Base-by-base conservation (phyloP, 1,140 invertebrate species). In the Melitaea cinxia region DNA sequence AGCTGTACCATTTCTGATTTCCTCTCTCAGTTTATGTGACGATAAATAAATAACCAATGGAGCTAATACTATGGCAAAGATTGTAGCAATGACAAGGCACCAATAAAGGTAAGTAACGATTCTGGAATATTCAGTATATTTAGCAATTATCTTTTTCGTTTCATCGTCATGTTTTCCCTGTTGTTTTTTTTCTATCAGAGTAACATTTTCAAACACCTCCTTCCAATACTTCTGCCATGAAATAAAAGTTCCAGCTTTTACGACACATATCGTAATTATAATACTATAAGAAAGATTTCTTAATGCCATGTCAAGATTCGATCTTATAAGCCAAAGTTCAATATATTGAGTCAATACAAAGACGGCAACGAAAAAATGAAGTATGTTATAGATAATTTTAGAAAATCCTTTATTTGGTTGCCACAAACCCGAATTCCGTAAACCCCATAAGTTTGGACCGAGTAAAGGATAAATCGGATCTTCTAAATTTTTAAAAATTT, bases 311-410 rank as follows among this genome's bases (percentile, higher is more conserved):
- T 83, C 79, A 5, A 83, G 52, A 23, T 85, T 66, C 0, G 68
- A 68, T 56, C 78, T 74, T 5, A 87, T 82, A 0, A 75, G 50
- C 82, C 81, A 88, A 0, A 89, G 72, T 37, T 89, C 87, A 10
- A 85, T 21, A 26, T 83, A 89, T 58, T 88, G 83, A 19, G 70
- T 78, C 3, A 87, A 4, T 21, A 89, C 83, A 58, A 89, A 83
- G 0, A 85, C 15, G n/a, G 76, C 68, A 7, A 77, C 80, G 0
- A 68, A 35, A 15, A 83, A 23, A 63, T 88, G 85, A 5, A 88
- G 47, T 1, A 70, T 19, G 50, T 83, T 80, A 21, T 75, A 83
- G 5, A 81, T 21, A 23, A 58, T 58, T 24, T 58, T 24, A 17
- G 37, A 70, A 9, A 72, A 12, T 7, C 71, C 68, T 33, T 47